These are phyloP conservation scores for Nasonia longicornis DNA, from an alignment of 1,140 invertebrate genomes.

Conservation along the genomic window DNA sequence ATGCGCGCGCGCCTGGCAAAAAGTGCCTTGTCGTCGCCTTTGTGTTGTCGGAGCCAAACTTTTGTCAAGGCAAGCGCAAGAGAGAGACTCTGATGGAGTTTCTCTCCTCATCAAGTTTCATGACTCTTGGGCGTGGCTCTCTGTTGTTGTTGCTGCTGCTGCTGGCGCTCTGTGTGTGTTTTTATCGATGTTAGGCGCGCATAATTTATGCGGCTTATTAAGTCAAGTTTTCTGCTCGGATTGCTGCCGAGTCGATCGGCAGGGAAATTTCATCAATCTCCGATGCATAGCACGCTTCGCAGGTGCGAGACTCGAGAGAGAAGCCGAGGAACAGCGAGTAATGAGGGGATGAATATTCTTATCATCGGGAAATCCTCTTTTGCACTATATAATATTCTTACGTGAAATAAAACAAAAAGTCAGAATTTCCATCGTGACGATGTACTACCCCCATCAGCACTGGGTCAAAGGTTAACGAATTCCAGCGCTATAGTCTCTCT, in stretches of 20 bases:
- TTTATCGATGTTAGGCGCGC: background rate
- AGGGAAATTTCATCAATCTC: constrained; percentile 10
- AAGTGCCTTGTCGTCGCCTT: background rate
- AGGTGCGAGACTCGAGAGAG: background rate
- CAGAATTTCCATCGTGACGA: background rate
- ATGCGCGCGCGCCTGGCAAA: background rate
- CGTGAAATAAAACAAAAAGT: background rate
- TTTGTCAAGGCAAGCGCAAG: background rate
- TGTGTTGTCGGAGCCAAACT: background rate
- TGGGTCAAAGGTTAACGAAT: background rate
- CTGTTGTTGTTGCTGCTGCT: background rate
- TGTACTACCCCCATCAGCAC: background rate
- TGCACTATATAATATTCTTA: background rate
- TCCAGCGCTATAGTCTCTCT: background rate
- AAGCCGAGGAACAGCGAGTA: background rate
- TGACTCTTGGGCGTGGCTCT: background rate
- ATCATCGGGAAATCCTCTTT: background rate
- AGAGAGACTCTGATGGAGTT: background rate
- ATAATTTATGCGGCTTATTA: constrained; percentile 23
- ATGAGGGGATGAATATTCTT: background rate
- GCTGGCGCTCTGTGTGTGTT: background rate
- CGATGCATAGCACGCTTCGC: background rate
- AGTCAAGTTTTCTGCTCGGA: background rate
- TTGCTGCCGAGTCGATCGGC: constrained; percentile 1
- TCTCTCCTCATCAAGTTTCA: constrained; percentile 6